Base-by-base conservation (phyloP, 64 coral and sea anemone genomes). In the Stylophora pistillata region DNA sequence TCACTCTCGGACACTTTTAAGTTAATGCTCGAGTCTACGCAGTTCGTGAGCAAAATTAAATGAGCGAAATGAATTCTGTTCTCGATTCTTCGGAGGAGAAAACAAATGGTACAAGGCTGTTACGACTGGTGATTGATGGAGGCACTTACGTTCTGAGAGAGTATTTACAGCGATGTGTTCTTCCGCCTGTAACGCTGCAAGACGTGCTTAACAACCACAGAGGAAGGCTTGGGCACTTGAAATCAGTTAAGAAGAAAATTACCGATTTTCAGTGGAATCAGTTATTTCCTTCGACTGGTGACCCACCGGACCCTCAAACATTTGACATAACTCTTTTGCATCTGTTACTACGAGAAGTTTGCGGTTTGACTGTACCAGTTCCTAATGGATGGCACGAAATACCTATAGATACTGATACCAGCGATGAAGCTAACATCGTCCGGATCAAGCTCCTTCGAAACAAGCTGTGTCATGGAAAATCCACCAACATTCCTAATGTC, bases 291-390 rank as follows among this genome's bases (percentile, higher is more conserved):
- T 14, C 20, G 1, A 78, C 90, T 13, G 82, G 74, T 15, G 90
- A 86, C 15, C 21, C 82, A 54, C 74, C 90, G 4, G 75, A 69
- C 21, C 55, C 73, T 27, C 41, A 55, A 15, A 47, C 74, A 56
- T 92, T 87, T 70, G 90, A 92, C 33, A 92, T 92, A 30, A 87
- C 82, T 1, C 76, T 92, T 58, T 30, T 92, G 75, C 77, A 86
- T 54, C 26, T 92, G 10, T 79, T 92, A 75, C n/a, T 93, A 82
- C 74, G 85, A 65, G 78, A 74, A 13, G 76, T 93, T 20, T 29
- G 82, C 18, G 10, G 1, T 0, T 66, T 86, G 20, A 59, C 0
- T 14, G 12, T 0, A n/a, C 81, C 90, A 23, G 15, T n/a, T n/a
- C n/a, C 37, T 17, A 69, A 30, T 5, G 81, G 81, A 56, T 91